phyloP scores from a whole-genome alignment of 1,140 invertebrate species.

The Zaprionus ghesquierei region DNA sequence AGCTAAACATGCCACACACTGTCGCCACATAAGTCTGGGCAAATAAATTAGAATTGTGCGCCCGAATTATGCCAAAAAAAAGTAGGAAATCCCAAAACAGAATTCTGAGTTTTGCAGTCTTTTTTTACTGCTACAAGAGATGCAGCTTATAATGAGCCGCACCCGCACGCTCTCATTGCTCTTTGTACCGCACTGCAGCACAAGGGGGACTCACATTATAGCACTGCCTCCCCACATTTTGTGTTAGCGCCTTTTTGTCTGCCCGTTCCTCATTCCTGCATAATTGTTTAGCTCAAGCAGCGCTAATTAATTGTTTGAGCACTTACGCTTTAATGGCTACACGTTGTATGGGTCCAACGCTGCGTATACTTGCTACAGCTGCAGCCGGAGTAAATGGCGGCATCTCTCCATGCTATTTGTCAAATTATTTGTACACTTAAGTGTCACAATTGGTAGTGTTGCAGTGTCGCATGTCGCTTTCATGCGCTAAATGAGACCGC shows the following conservation, averaged over 20 bases:
- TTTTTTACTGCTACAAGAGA: constrained; percentile 39
- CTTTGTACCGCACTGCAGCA: constrained; percentile 20
- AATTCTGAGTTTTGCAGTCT: constrained; percentile 10
- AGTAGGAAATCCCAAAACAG: constrained; percentile 24
- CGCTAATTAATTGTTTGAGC: constrained; percentile 75
- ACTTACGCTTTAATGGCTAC: constrained; percentile 63
- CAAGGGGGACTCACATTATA: constrained; percentile 31
- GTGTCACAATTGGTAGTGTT: constrained; percentile 58
- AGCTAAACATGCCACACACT: neutral
- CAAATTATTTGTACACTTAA: constrained; percentile 70
- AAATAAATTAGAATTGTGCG: constrained; percentile 67
- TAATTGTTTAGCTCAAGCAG: constrained; percentile 49
- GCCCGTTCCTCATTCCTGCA: constrained; percentile 34
- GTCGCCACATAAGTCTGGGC: neutral
- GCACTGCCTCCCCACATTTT: constrained; percentile 42
- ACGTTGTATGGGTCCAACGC: constrained; percentile 40
- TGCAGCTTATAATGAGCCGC: constrained; percentile 35
- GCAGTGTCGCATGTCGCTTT: constrained; percentile 29
- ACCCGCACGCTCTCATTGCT: neutral
- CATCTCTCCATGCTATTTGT: neutral
- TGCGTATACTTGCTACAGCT: constrained; percentile 42
- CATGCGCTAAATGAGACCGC: constrained; percentile 58
- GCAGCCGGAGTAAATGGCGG: constrained; percentile 9
- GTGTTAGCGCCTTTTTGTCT: constrained; percentile 46
- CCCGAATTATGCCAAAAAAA: constrained; percentile 63